Conservation (phyloP, 2,113 vertebrate genomes). For the Caranx melampygus region DNA sequence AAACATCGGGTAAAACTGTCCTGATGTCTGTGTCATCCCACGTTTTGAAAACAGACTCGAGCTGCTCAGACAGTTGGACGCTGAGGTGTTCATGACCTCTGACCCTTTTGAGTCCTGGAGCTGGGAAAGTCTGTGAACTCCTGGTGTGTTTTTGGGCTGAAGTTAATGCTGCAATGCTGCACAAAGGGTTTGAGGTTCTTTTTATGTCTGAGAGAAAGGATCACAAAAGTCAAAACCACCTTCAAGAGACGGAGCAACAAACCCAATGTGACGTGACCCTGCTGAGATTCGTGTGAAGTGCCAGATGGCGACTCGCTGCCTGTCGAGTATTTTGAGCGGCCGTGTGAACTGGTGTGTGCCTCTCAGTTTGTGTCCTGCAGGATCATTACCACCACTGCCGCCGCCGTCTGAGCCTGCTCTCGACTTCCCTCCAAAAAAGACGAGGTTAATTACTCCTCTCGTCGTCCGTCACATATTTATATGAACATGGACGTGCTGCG, state of each 20-base stretch:
- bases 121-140: too few species aligned
- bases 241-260: neutral
- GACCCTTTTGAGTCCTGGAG: too few species aligned
- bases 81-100: too few species aligned
- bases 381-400: neutral
- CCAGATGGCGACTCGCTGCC: neutral
- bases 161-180: too few species aligned
- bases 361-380: neutral
- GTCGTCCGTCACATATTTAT: slow-evolving; percentile 14
- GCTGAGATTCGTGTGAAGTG: slow-evolving; percentile 4
- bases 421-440: neutral
- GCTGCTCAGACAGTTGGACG: too few species aligned
- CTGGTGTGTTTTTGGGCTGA: too few species aligned
- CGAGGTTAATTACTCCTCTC: slow-evolving; percentile 22
- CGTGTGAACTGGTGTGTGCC: neutral
- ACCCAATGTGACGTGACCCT: neutral
- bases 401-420: neutral
- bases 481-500: slow-evolving; percentile 8
- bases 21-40: too few species aligned
- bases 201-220: too few species aligned
- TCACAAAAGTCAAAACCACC: neutral
- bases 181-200: too few species aligned
- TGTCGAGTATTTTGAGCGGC: neutral
- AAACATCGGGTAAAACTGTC: too few species aligned
- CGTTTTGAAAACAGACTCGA: too few species aligned